Base-by-base conservation (phyloP, 2,113 vertebrate species). In the Cyprinus carpio region DNA sequence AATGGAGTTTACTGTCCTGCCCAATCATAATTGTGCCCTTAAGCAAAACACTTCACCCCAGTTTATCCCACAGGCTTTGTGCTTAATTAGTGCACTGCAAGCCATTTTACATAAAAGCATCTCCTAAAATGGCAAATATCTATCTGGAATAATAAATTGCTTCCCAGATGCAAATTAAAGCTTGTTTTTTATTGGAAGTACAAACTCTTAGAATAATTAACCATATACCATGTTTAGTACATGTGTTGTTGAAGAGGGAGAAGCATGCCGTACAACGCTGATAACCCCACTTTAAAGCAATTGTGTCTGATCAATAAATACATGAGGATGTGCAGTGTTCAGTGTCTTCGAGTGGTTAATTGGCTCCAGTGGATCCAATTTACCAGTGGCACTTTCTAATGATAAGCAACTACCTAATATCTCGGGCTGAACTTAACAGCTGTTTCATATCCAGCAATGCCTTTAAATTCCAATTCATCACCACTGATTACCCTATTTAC, bases 351-450 rank as follows among this genome's bases (percentile, higher is more conserved):
- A 82, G 75, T 64, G 84, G 75, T 88, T 88, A 85, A 86, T 88
- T 88, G 84, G 87, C 62, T 85, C 84, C 80, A 79, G 74, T 85
- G 84, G 87, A 85, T 87, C 87, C 84, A 85, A 85, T 87, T 87
- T 85, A 83, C 51, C 51, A 75, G n/a, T 62, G 37, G 31, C 49
- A 72, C 72, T 56, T 78, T 74, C 56, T 78, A 82, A 87, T 82
- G 80, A 82, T 82, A 77, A 80, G 65, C 43, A 27, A 20, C 64
- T 81, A 20, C 23, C 58, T 46, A 60, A 54, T 37, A 40, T 62
- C 76, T 75, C 20, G 18, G 49, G 64, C 0, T 1, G 18, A 80
- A 60, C 29, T 56, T 46, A 72, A 72, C 37, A 49, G 81, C 12
- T 43, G 11, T 15, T 58, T 74, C 34, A 23, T 64, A 69, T 67